These are phyloP conservation scores for Cremastinae sp. DNA, from an alignment of 2,888 invertebrate species.

Conservation along the genomic window DNA sequence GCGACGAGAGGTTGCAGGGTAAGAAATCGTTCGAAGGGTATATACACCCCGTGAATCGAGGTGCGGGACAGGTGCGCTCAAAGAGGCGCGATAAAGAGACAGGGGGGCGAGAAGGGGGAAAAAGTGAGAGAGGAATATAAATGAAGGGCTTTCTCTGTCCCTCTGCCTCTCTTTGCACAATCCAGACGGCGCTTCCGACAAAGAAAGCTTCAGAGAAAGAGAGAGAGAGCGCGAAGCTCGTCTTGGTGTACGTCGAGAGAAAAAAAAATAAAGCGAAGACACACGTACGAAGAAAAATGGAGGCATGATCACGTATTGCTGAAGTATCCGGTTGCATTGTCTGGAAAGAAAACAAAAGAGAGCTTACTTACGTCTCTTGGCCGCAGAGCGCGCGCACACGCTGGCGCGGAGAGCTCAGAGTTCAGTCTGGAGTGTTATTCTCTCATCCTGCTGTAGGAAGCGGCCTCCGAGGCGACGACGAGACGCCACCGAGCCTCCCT, in stretches of 20 bases:
- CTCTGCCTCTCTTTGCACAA: constrained; percentile 12
- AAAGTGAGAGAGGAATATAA: no score
- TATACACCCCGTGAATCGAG: constrained; percentile 19
- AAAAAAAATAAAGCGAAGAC: not conserved
- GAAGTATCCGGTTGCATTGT: constrained; percentile 70
- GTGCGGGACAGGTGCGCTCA: constrained; percentile 36
- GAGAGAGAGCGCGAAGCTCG: constrained; percentile 29
- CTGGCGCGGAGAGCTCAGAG: constrained; percentile 70
- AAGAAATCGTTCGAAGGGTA: constrained; percentile 27
- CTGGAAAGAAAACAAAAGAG: constrained; percentile 73
- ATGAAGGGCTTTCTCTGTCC: not conserved
- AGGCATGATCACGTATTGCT: constrained; percentile 17
- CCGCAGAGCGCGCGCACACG: constrained; percentile 68
- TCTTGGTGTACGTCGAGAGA: not conserved
- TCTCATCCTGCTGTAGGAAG: constrained; percentile 46
- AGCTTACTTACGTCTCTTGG: constrained; percentile 71
- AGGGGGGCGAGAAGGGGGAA: no score
- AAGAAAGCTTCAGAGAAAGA: constrained; percentile 20
- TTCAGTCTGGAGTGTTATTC: constrained; percentile 74
- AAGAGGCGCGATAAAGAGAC: not conserved
- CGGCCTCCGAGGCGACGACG: constrained; percentile 19
- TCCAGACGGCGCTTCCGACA: constrained; percentile 22
- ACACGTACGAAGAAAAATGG: constrained; percentile 18
- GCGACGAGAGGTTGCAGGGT: not conserved
- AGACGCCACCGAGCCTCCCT: constrained; percentile 58